Evolutionary conservation across 2,888 invertebrate genomes (phyloP), one percentile per base, ranked within the genome.

Genomic region (Caenorhabditis sinica): DNA sequence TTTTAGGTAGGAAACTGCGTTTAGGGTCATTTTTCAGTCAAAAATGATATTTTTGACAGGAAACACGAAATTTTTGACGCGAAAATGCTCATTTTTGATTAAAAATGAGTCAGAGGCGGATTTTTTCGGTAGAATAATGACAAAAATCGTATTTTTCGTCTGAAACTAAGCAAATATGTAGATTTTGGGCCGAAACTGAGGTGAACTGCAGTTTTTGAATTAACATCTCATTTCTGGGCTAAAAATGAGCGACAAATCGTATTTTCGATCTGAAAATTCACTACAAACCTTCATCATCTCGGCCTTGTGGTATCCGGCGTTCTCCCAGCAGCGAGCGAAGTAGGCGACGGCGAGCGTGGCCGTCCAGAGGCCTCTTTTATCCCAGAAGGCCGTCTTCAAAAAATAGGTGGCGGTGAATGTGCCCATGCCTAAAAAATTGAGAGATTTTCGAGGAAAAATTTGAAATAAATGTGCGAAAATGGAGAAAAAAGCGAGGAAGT

Each of bases 391-490:
- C 56, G 77, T 87, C 74, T 86, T 87, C 25, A 87, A 73, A 28
- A 86, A 85, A 69, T 90, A 90, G 49, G 74, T 82, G 75, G 88
- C 30, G 74, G 90, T 90, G 82, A 90, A 90, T 9, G 90, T 90
- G n/a, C 90, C 90, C 90, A 90, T 90, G 6, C 17, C 68, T 69
- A 60, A 0, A 75, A 63, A 49, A 28, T 8, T 20, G 9, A 8
- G n/a, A 20, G 15, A 15, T 2, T 58, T 30, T 58, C 17, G 8
- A n/a, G 17, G 60, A n/a, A 36, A 60, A 33, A 30, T 30, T n/a
- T 4, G 9, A n/a, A 15, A n/a, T 1, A 56, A 25, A 33, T 13
- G 49, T 49, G 2, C n/a, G 49, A 56, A 56, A 56, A 6, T 20
- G 20, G 20, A 51, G 5, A 56, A 56, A 56, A 56, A 49, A 20